phyloP scores from a whole-genome alignment of 2,113 vertebrate genomes.

The Tragelaphus imberbis region DNA sequence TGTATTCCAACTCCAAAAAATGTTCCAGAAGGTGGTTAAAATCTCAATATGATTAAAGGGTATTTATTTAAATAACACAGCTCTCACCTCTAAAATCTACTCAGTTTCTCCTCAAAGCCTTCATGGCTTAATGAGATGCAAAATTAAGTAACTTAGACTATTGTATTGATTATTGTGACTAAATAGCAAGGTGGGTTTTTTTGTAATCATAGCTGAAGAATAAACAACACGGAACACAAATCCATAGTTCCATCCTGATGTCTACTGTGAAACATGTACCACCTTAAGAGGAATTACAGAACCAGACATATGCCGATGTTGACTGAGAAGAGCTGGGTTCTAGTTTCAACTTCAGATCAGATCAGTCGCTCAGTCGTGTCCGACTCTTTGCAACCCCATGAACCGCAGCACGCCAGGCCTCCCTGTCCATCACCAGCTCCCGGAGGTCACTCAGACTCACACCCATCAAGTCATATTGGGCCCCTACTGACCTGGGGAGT shows the following conservation, averaged over 20 bases:
- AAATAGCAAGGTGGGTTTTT: neutral
- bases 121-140: conserved; percentile 12
- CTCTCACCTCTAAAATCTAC: neutral
- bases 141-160: conserved; percentile 25
- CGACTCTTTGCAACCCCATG: no score
- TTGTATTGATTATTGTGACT: neutral
- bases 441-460: no score
- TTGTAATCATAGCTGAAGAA: neutral
- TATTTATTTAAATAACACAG: neutral
- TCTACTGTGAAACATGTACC: neutral
- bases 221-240: neutral
- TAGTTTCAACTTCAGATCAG: neutral
- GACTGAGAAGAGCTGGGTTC: neutral
- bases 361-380: no score
- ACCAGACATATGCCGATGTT: neutral
- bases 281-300: neutral
- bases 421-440: no score
- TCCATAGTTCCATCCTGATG: neutral
- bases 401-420: no score
- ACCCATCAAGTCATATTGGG: no score
- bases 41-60: neutral
- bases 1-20: neutral
- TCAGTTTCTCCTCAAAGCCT: neutral
- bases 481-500: no score
- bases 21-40: neutral